A percentile compares a stretch with the other conserved stretches of the same genome.
Evolutionary conservation across 2,113 vertebrate genomes (phyloP).

Genomic region (Tursiops truncatus): DNA sequence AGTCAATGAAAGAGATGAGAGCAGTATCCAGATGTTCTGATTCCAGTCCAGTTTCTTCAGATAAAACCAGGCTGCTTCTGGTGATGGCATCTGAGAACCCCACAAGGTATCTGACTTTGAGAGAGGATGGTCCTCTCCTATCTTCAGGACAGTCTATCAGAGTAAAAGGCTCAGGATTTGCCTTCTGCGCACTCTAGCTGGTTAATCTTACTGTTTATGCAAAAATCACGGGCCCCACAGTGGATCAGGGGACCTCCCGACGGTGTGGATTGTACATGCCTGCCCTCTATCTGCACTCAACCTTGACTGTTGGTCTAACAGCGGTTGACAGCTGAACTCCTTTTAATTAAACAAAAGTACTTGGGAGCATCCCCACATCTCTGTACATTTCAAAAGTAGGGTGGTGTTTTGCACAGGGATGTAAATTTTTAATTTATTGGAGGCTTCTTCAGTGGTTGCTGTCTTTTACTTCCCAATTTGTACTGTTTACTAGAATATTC

Average conservation of each 20-base stretch:
- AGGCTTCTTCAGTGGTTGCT: neutral
- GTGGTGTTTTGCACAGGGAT: neutral
- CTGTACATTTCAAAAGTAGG: neutral
- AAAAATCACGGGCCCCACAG: neutral
- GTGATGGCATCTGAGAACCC: neutral
- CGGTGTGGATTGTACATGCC: neutral
- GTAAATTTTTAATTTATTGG: neutral
- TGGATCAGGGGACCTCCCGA: neutral
- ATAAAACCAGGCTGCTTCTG: neutral
- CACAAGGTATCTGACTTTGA: accelerated
- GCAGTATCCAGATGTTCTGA: neutral
- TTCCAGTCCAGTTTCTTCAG: neutral
- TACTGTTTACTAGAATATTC: neutral
- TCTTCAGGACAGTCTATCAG: neutral
- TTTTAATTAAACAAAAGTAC: neutral
- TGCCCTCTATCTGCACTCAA: accelerated
- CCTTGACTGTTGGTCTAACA: neutral
- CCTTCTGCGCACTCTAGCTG: neutral
- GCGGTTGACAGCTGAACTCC: neutral
- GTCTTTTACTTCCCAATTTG: neutral
- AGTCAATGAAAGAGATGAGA: neutral
- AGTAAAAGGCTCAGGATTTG: neutral
- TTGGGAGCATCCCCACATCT: neutral
- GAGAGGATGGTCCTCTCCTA: too few relatives aligned
- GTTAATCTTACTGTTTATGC: too few relatives aligned